Evolutionary conservation across 2,888 invertebrate species (phyloP).

Genomic region (Heliconius erato): DNA sequence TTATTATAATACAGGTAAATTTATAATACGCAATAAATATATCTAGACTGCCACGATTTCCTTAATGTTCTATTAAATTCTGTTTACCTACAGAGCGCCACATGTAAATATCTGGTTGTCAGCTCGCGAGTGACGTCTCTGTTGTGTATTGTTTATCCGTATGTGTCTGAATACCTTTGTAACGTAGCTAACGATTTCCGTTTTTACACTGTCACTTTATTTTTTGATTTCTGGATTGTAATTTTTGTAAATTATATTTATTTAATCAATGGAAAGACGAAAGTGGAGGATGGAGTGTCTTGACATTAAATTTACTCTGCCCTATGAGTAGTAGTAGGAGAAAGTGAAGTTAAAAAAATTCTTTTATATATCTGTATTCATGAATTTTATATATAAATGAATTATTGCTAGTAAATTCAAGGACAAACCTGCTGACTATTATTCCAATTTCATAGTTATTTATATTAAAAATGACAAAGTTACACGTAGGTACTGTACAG

Average conservation of each 20-base stretch:
- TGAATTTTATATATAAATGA: neutral
- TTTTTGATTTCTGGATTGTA: neutral
- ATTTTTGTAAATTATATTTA: neutral
- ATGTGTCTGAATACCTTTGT: slow-evolving; percentile 7
- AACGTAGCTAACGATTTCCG: slow-evolving; percentile 8
- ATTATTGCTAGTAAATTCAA: neutral
- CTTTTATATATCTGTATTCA: too few relatives aligned
- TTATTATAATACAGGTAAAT: neutral
- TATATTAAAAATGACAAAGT: neutral
- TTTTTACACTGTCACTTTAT: neutral
- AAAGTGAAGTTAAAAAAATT: neutral
- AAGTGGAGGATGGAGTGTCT: too few relatives aligned
- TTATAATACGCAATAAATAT: neutral
- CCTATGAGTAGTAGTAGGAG: too few relatives aligned
- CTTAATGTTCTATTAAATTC: slow-evolving; percentile 26
- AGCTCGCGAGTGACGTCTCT: slow-evolving; percentile 22
- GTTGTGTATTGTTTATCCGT: slow-evolving; percentile 13
- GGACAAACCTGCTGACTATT: too few relatives aligned
- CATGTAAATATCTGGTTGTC: slow-evolving; percentile 29
- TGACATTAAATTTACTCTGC: too few relatives aligned
- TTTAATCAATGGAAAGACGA: neutral
- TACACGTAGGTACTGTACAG: neutral
- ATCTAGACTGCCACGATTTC: neutral
- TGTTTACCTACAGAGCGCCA: slow-evolving; percentile 25
- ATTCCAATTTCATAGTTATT: too few relatives aligned